Conservation (phyloP, 2,888 invertebrate species). For the Pharmacophagus antenor region DNA sequence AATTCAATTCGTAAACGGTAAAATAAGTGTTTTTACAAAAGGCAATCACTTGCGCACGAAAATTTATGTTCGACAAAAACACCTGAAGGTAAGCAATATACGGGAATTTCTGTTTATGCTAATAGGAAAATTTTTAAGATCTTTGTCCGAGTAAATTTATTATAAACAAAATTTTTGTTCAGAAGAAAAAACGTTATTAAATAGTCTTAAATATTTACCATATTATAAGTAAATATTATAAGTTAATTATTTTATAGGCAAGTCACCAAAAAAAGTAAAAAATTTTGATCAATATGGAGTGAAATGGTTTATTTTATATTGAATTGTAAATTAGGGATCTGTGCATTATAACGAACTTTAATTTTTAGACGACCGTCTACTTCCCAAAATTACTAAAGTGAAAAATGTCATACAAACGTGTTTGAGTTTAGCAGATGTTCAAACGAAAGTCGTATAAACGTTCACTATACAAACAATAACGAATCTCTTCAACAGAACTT, state of each 20-base stretch:
- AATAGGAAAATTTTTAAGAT: not conserved
- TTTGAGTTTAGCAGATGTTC: not conserved
- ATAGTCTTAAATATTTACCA: too few species aligned
- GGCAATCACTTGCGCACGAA: constrained; percentile 24
- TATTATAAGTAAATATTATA: too few species aligned
- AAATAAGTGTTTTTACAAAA: constrained; percentile 28
- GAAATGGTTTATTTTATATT: too few species aligned
- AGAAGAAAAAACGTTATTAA: too few species aligned
- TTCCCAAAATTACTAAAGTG: not conserved
- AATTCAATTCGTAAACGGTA: constrained; percentile 18
- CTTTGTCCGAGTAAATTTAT: not conserved
- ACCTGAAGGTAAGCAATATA: constrained; percentile 4
- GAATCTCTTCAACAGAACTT: not conserved
- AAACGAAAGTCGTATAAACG: not conserved
- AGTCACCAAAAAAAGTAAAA: too few species aligned
- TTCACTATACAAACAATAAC: not conserved
- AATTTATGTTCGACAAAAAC: constrained; percentile 22
- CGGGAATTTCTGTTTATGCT: not conserved
- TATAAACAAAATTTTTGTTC: not conserved
- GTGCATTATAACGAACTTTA: too few species aligned
- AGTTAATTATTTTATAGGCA: too few species aligned
- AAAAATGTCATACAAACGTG: too few species aligned
- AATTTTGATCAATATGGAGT: too few species aligned
- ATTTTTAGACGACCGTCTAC: not conserved
- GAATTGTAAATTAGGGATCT: too few species aligned